Conservation (phyloP, 2,797 vertebrate species). For the Lindbergichthys nudifrons region DNA sequence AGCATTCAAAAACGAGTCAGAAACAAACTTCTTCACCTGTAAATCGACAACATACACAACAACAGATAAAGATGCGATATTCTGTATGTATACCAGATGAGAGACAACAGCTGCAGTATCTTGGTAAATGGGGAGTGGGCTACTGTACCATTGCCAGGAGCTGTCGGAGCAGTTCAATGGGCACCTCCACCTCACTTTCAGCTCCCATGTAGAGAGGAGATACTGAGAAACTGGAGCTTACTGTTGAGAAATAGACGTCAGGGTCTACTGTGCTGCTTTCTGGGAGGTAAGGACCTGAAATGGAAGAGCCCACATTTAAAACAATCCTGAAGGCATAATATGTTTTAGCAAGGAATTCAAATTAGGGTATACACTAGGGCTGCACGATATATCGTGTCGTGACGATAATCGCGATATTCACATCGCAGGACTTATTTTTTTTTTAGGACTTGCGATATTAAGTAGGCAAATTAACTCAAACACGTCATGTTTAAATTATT, state of each 20-base stretch:
- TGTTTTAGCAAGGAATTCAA: not conserved
- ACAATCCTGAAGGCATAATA: not conserved
- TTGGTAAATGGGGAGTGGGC: not conserved
- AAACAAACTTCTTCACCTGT: constrained; percentile 92
- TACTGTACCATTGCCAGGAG: constrained; percentile 90
- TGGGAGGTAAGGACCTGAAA: constrained; percentile 88
- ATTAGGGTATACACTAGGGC: not conserved
- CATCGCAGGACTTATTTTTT: no score
- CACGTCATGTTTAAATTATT: no score
- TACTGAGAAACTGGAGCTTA: constrained; percentile 96
- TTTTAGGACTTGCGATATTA: no score
- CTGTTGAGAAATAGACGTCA: constrained; percentile 93
- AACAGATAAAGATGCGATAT: not conserved
- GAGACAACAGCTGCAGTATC: not conserved
- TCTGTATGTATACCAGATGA: not conserved
- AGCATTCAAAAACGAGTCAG: constrained; percentile 90
- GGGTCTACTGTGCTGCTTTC: constrained; percentile 90
- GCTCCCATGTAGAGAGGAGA: constrained; percentile 90
- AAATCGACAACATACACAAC: constrained; percentile 19
- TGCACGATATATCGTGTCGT: no score
- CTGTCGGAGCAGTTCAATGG: constrained; percentile 89
- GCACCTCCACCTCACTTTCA: constrained; percentile 89
- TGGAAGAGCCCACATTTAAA: not conserved
- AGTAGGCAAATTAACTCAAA: no score
- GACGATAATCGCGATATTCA: no score